phyloP scores from a whole-genome alignment of 1,140 invertebrate genomes.

The Nautilus pompilius region DNA sequence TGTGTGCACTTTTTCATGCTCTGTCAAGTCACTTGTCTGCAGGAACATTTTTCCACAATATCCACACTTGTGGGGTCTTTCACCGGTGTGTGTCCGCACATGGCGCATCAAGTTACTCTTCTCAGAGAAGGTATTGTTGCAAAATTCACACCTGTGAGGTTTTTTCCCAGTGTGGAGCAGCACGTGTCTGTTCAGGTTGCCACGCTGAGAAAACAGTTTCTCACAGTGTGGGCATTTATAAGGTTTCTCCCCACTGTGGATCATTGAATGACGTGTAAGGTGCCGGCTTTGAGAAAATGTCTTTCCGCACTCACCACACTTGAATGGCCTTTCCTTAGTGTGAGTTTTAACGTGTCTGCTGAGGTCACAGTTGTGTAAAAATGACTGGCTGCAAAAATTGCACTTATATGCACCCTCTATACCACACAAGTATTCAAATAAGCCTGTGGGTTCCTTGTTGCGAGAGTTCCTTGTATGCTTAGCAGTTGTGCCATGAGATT shows the following conservation, averaged over 20 bases:
- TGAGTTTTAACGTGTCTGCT: too few relatives aligned
- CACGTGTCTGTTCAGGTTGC: conserved; percentile 7
- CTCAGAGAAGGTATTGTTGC: conserved; percentile 35
- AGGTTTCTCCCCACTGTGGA: conserved; percentile 32
- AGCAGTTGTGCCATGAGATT: too few relatives aligned
- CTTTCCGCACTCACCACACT: conserved; percentile 18
- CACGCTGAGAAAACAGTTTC: conserved; percentile 29
- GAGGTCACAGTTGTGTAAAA: too few relatives aligned
- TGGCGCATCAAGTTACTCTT: conserved; percentile 81
- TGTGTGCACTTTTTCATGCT: neutral
- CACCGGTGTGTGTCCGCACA: conserved; percentile 55
- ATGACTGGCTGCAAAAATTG: too few relatives aligned
- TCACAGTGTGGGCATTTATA: conserved; percentile 29
- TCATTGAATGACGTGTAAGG: conserved; percentile 14
- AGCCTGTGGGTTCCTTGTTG: too few relatives aligned
- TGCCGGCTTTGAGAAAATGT: conserved; percentile 10
- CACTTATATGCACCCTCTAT: too few relatives aligned
- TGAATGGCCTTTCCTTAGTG: conserved; percentile 37
- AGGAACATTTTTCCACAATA: conserved; percentile 62
- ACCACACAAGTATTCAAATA: too few relatives aligned
- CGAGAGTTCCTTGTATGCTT: too few relatives aligned
- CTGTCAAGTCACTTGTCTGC: neutral
- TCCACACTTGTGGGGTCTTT: conserved; percentile 15
- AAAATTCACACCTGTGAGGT: conserved; percentile 68
- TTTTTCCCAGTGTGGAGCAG: conserved; percentile 9